Evolutionary conservation across 2,888 invertebrate species (phyloP), one percentile per base, ranked within the genome.

Genomic region (Eilema sororculum): DNA sequence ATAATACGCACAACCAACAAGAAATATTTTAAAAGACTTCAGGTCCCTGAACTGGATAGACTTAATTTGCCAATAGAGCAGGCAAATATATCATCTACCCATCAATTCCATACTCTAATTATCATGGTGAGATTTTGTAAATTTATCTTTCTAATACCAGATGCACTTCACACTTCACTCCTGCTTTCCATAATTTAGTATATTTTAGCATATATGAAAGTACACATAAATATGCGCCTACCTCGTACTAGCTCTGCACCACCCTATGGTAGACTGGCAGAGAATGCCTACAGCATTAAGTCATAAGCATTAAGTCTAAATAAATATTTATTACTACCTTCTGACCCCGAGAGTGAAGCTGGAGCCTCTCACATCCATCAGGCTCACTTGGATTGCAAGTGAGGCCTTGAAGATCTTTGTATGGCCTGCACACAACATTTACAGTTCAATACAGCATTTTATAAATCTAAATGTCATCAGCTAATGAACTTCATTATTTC

Each of bases 31-130:
- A 98, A 98, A 85, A 96, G 96, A 79, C 92, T 98, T 13, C 84
- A 89, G 52, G 93, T 98, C 37, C 97, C 97, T 13, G 98, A 98
- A 85, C 89, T 98, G 63, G 95, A 96, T 72, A 95, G 98, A 80
- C 95, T 97, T 25, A 96, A 96, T 70, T 80, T 97, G 66, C 88
- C 92, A 16, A 95, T 97, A 30, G 96, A 96, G 63, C 97, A 98
- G 86, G 94, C 95, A 2, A 96, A 96, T 84, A 95, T 98, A 77
- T 95, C 96, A 61, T 96, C 96, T 78, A 95, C 95, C 60, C 97
- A 98, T 90, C 97, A 97, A 84, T 97, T 96, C 86, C 97, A 97
- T 85, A 98, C 98, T 1, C 92, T 98, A 37, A 97, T 98, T 76
- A 97, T 98, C 76, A 96, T 96, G 75, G 97, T 97, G 94, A 94